Base-by-base conservation (phyloP, 2,797 vertebrate species). In the Fistularia tabacaria region DNA sequence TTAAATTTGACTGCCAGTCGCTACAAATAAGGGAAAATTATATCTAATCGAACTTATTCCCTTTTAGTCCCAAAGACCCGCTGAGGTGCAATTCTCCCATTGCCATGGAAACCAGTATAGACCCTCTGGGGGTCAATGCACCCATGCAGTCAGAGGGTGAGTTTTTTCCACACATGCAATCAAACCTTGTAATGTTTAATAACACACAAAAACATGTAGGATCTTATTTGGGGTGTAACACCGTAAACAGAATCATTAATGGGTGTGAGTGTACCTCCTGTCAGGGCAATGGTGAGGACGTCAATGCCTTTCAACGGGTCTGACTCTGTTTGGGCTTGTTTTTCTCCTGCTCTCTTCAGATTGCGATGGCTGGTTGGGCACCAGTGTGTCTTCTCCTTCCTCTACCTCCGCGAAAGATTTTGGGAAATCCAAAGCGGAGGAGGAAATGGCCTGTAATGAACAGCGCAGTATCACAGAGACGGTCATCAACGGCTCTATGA, bases 401-500 rank as follows among this genome's bases (percentile, higher is more conserved):
- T 54, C 81, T n/a, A 47, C 49, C 11, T 87, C 87, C 9, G 69
- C 91, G 40, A 91, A 91, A 61, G 89, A 91, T 71, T 92, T 92
- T 58, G 91, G 84, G 63, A 90, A 81, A 58, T 88, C 90, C 0
- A 93, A 93, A 9, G 87, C 88, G 0, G 94, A 93, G 73, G 87
- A 87, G 1, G 94, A 95, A 43, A 50, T 51, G 4, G 69, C 73
- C 0, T 88, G 81, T 36, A 14, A 84, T 15, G 95, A 96, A 89
- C 93, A 87, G 66, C 85, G 87, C 44, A 89, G 95, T 83, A 93
- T 98, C 80, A 99, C 97, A 0, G 97, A 99, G 88, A 99, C 97
- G 0, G 95, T 98, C 82, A 97, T 95, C 90, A 99, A 98, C 1
- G 96, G 97, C 88, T 95, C 95, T 77, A 93, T 98, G 94, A 98